Conservation (phyloP, 1,140 invertebrate species). For the Catajapyx aquilonaris region DNA sequence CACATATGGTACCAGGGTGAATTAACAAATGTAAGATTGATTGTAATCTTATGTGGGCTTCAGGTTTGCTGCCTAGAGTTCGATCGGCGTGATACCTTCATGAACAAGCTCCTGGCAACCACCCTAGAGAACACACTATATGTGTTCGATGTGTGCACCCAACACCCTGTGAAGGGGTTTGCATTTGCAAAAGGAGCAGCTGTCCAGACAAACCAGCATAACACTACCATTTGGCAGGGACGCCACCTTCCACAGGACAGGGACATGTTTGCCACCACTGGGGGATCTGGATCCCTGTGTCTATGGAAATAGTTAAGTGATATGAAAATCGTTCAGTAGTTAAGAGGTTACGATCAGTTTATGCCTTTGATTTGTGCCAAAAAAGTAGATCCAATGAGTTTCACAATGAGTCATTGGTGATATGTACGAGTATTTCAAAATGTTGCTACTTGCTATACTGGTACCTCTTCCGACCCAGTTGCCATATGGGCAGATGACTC, state of each 20-base stretch:
- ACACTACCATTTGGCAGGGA: conserved; percentile 70
- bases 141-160: conserved; percentile 70
- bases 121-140: conserved; percentile 84
- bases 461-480: too few species aligned
- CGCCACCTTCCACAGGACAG: conserved; percentile 82
- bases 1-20: conserved; percentile 2
- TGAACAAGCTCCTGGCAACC: conserved; percentile 87
- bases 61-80: conserved; percentile 75
- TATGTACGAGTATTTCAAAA: too few species aligned
- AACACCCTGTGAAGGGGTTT: conserved; percentile 74
- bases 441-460: too few species aligned
- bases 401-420: too few species aligned
- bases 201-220: conserved; percentile 21
- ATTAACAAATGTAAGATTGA: conserved; percentile 8
- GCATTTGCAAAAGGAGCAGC: conserved; percentile 37
- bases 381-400: too few species aligned
- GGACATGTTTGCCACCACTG: conserved; percentile 79
- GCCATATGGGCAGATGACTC: too few species aligned
- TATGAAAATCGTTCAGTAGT: too few species aligned
- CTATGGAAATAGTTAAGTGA: conserved; percentile 98
- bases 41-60: conserved; percentile 2
- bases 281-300: conserved; percentile 64
- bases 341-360: too few species aligned
- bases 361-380: too few species aligned
- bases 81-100: conserved; percentile 78